phyloP scores from a whole-genome alignment of 2,113 vertebrate species.

The Catharus bicknelli region DNA sequence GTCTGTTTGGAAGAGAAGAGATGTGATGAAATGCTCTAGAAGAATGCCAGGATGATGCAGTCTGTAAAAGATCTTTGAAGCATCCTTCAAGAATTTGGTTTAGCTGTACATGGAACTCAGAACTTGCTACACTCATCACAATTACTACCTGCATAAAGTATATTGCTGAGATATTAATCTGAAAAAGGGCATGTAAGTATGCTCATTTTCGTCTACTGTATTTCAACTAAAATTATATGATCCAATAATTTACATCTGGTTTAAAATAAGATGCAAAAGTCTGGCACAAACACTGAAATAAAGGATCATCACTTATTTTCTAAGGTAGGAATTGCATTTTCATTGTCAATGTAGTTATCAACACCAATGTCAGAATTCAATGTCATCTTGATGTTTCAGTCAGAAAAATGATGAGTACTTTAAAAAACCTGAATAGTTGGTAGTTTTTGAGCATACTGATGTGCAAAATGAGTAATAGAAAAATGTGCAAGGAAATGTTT shows the following conservation, averaged over 20 bases:
- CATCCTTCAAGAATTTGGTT: neutral
- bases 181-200: conserved; percentile 53
- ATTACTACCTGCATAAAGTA: conserved; percentile 6
- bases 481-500: neutral
- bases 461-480: neutral
- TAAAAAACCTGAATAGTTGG: neutral
- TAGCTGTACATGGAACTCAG: neutral
- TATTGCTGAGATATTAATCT: conserved; percentile 41
- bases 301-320: conserved; percentile 48
- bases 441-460: neutral
- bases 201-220: conserved; percentile 34
- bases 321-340: conserved; percentile 26
- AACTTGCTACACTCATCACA: conserved; percentile 16
- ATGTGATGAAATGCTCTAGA: no score
- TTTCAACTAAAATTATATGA: conserved; percentile 66
- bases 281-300: conserved; percentile 58
- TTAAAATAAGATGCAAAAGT: conserved; percentile 61
- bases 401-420: conserved; percentile 3
- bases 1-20: neutral
- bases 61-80: no score
- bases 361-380: conserved; percentile 39
- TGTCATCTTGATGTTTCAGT: conserved; percentile 14
- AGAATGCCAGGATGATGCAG: no score
- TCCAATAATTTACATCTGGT: conserved; percentile 61
- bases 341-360: conserved; percentile 29